Conservation (phyloP, 2,888 invertebrate genomes). For the Drosophila hamatofila region DNA sequence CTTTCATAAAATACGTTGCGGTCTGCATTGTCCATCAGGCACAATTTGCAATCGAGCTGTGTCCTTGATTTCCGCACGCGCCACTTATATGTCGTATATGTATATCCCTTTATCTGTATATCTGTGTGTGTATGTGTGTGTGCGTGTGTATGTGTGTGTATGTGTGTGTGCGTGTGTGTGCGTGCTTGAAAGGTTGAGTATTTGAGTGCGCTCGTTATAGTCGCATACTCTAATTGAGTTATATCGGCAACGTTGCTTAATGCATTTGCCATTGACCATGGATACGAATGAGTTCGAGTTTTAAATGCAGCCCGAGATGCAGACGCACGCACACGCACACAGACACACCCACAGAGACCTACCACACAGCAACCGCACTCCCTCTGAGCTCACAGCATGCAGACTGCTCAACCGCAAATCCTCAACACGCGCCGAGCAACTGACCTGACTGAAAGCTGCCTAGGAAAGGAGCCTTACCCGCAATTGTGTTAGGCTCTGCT, state of each 20-base stretch:
- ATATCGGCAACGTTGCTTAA: slow-evolving; percentile 54
- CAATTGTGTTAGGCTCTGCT: slow-evolving; percentile 1
- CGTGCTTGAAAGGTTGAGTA: slow-evolving; percentile 4
- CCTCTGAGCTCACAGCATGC: slow-evolving; percentile 10
- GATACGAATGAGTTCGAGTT: neutral
- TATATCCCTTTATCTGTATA: slow-evolving; percentile 5
- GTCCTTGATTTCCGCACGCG: slow-evolving; percentile 62
- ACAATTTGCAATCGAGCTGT: slow-evolving; percentile 57
- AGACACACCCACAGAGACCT: neutral
- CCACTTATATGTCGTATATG: slow-evolving; percentile 27
- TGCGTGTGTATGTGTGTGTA: neutral
- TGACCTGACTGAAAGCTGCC: slow-evolving; percentile 10
- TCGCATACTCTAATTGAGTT: slow-evolving; percentile 69
- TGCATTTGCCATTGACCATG: slow-evolving; percentile 41
- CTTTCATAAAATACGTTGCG: slow-evolving; percentile 24
- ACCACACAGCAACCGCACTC: neutral
- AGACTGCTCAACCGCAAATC: slow-evolving; percentile 72
- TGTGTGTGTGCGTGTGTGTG: slow-evolving; percentile 1
- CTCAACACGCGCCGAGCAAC: slow-evolving; percentile 59
- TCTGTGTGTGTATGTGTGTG: too few species aligned
- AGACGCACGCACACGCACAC: neutral
- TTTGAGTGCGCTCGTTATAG: slow-evolving; percentile 33
- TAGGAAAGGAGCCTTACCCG: slow-evolving; percentile 7
- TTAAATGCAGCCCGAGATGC: slow-evolving; percentile 38
- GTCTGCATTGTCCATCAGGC: slow-evolving; percentile 31